Percentiles rank a stretch among this genome's conserved stretches.
These are phyloP conservation scores for Aix galericulata DNA, from an alignment of 2,113 vertebrate species.

Conservation along the genomic window DNA sequence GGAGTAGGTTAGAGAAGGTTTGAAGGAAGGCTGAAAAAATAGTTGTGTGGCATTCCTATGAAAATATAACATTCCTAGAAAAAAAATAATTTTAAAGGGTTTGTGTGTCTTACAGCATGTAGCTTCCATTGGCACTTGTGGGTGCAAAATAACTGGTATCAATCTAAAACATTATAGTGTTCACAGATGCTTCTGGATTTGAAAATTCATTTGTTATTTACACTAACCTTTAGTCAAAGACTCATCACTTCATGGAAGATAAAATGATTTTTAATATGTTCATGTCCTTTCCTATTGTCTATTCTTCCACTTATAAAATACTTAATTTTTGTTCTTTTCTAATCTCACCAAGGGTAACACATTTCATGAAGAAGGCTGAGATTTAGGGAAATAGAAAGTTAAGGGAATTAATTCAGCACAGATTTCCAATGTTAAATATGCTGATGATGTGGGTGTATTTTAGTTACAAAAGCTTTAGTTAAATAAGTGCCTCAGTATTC, in stretches of 20 bases:
- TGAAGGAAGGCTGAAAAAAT: background rate
- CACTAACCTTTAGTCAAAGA: background rate
- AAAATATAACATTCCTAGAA: background rate
- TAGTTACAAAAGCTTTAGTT: background rate
- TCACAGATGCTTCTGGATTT: background rate
- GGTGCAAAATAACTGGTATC: background rate
- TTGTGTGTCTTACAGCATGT: background rate
- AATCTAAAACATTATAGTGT: background rate
- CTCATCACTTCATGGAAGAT: background rate
- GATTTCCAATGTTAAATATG: background rate
- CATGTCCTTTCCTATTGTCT: background rate
- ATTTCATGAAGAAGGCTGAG: background rate
- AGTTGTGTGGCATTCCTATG: background rate
- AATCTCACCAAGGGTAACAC: background rate
- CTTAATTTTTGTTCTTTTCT: background rate
- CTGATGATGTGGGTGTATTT: rapidly evolving
- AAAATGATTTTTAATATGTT: background rate
- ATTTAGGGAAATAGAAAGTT: background rate
- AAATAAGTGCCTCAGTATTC: background rate
- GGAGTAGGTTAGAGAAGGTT: background rate
- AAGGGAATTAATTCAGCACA: background rate
- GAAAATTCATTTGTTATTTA: background rate
- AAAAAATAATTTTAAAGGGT: background rate
- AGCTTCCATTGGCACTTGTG: background rate
- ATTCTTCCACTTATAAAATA: background rate